phyloP scores from a whole-genome alignment of 2,888 invertebrate species.

The Trachelus troglodyta region DNA sequence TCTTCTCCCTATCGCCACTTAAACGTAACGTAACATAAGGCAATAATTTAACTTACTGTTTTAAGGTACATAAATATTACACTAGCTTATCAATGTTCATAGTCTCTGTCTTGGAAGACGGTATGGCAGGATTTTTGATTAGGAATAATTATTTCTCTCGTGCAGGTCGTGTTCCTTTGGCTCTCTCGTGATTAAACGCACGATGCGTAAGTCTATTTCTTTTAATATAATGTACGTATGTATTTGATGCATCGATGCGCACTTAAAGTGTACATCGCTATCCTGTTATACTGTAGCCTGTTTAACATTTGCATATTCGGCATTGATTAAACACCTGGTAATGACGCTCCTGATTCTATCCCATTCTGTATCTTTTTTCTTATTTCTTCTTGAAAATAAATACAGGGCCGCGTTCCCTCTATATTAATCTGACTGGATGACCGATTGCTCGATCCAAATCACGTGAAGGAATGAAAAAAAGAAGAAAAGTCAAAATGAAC shows the following conservation, averaged over 20 bases:
- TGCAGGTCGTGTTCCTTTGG: slow-evolving; percentile 3
- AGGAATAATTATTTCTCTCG: slow-evolving; percentile 39
- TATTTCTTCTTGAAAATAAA: background rate
- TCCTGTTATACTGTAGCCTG: background rate
- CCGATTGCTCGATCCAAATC: background rate
- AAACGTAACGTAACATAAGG: background rate
- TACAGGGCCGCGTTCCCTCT: background rate
- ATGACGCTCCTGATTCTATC: background rate
- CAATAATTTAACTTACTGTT: slow-evolving; percentile 44
- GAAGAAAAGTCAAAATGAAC: too few species aligned
- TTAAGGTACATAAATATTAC: slow-evolving; percentile 51
- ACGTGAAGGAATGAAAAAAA: background rate
- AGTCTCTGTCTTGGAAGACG: slow-evolving; percentile 60
- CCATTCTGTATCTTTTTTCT: background rate
- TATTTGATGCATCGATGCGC: background rate
- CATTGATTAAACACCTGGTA: background rate
- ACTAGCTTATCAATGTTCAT: slow-evolving; percentile 49
- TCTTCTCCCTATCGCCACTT: background rate
- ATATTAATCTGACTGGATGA: background rate
- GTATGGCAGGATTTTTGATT: slow-evolving; percentile 60
- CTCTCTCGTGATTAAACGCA: background rate
- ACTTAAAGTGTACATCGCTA: background rate
- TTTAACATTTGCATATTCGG: background rate
- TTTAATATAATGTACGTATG: background rate
- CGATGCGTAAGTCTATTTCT: background rate